Percentiles rank a stretch among this genome's conserved stretches.
phyloP scores from a whole-genome alignment of 1,140 invertebrate species.

The Armadillidium nasatum region DNA sequence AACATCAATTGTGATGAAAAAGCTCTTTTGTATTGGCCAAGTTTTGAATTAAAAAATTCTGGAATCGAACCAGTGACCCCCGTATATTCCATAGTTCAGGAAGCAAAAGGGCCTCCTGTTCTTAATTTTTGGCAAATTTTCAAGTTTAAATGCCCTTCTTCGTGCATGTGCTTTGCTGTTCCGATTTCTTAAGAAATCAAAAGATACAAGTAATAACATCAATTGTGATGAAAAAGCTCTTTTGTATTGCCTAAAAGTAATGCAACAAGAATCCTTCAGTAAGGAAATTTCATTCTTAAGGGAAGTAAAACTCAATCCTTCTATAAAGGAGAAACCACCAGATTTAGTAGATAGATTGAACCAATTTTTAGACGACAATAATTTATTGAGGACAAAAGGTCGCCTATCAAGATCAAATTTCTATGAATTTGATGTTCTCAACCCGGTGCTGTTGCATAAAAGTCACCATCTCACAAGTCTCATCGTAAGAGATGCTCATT shows the following conservation, averaged over 20 bases:
- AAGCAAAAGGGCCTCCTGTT: not conserved
- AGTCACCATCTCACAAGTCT: not conserved
- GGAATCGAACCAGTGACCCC: not conserved
- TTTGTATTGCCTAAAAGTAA: not conserved
- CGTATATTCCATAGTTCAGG: not conserved
- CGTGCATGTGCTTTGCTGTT: not conserved
- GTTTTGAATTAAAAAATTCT: not conserved
- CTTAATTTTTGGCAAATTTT: not conserved
- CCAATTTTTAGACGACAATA: not conserved
- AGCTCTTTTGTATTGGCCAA: not conserved
- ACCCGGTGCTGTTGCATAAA: not conserved
- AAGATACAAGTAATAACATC: not conserved
- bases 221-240: not conserved
- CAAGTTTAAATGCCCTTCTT: not conserved
- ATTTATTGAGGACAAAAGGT: not conserved
- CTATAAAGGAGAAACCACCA: not conserved
- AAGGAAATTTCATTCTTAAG: not conserved
- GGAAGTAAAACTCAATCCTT: not conserved
- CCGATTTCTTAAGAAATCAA: not conserved
- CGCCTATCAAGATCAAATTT: not conserved
- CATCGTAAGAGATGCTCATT: not conserved
- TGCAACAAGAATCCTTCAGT: not conserved
- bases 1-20: not conserved
- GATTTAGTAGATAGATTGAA: constrained; percentile 1
- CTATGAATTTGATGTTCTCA: not conserved